phyloP scores from a whole-genome alignment of 1,140 invertebrate species.

The Sesamia nonagrioides region DNA sequence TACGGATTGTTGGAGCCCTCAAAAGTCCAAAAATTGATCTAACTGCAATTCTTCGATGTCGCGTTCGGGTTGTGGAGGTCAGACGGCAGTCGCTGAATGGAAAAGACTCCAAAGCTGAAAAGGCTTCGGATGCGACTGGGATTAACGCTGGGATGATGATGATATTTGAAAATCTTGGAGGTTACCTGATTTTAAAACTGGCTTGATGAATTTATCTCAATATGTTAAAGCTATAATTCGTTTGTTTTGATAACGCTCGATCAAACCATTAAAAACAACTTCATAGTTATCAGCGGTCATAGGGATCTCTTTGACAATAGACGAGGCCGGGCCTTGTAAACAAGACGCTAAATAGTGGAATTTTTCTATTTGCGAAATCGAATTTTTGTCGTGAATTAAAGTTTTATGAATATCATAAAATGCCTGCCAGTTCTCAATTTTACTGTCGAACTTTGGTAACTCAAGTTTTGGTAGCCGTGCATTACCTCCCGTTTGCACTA shows the following conservation, averaged over 20 bases:
- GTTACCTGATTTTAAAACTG: too few relatives aligned
- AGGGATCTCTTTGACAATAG: slow-evolving; percentile 46
- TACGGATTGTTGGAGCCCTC: too few relatives aligned
- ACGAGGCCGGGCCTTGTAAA: slow-evolving; percentile 43
- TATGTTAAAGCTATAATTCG: background rate
- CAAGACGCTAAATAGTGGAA: slow-evolving; percentile 51
- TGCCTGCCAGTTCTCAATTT: slow-evolving; percentile 49
- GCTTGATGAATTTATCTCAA: too few relatives aligned
- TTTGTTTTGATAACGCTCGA: slow-evolving; percentile 6
- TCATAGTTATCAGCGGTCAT: slow-evolving; percentile 34
- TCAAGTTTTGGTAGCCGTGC: background rate
- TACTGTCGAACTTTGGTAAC: slow-evolving; percentile 41
- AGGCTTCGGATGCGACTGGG: too few relatives aligned
- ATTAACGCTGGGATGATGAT: too few relatives aligned
- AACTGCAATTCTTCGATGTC: too few relatives aligned
- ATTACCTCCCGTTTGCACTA: background rate
- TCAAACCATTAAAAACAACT: slow-evolving; percentile 44
- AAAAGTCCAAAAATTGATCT: too few relatives aligned
- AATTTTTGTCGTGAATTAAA: slow-evolving; percentile 50
- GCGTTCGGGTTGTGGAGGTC: too few relatives aligned
- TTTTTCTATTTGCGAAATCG: slow-evolving; percentile 47
- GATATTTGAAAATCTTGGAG: too few relatives aligned
- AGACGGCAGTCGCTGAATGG: too few relatives aligned
- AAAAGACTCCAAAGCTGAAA: too few relatives aligned
- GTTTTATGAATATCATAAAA: slow-evolving; percentile 51